Evolutionary conservation across 2,888 invertebrate species (phyloP).

Genomic region (Tillus elongatus): DNA sequence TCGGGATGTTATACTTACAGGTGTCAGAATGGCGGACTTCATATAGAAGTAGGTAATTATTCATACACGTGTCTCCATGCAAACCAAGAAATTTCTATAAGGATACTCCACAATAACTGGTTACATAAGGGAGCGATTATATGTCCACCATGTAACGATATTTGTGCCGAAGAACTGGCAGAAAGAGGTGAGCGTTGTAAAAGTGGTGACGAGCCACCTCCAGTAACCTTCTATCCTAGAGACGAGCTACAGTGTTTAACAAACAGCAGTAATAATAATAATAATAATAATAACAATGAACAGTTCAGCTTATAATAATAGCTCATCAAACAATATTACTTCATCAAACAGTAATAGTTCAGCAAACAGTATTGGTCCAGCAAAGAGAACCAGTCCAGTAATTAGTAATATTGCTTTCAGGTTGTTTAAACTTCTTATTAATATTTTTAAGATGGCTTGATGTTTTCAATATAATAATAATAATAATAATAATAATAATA

Average conservation of each 20-base stretch:
- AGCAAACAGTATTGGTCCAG: no score
- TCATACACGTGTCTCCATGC: slow-evolving; percentile 83
- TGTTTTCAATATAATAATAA: no score
- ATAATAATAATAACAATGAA: no score
- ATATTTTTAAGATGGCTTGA: no score
- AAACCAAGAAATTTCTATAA: slow-evolving; percentile 71
- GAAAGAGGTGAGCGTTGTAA: slow-evolving; percentile 53
- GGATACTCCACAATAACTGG: slow-evolving; percentile 74
- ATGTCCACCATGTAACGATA: slow-evolving; percentile 83
- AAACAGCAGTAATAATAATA: no score
- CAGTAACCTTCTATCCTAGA: slow-evolving; percentile 62
- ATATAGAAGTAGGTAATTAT: slow-evolving; percentile 77
- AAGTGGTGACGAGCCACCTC: slow-evolving; percentile 60
- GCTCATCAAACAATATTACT: no score
- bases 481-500: no score
- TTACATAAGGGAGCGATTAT: slow-evolving; percentile 84
- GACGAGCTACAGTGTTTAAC: slow-evolving; percentile 62
- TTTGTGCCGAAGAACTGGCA: slow-evolving; percentile 55
- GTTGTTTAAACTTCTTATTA: no score
- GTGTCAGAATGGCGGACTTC: slow-evolving; percentile 66
- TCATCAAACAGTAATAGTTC: no score
- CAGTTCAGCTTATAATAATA: no score
- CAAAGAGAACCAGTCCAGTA: no score
- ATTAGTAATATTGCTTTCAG: no score
- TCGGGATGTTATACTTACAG: slow-evolving; percentile 91